Base-by-base conservation (phyloP, 2,888 invertebrate species). In the Tribolium freemani region DNA sequence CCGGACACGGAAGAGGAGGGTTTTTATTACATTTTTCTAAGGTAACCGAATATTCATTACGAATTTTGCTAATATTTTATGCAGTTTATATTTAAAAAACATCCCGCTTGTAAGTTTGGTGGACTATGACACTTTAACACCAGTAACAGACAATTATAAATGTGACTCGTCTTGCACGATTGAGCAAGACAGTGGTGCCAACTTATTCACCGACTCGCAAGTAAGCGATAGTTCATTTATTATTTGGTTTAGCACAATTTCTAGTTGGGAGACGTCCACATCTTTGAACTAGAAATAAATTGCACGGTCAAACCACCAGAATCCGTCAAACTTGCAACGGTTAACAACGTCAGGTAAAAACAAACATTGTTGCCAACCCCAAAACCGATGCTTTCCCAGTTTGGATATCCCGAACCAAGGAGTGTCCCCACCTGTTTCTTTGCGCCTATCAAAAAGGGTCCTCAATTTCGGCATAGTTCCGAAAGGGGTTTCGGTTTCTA, bases 391-490 rank as follows among this genome's bases (percentile, higher is more conserved):
- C 2, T 38, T n/a, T 1, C 8, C 9, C 38, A 38, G 38, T 38
- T 38, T 38, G 8, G 38, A 38, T 9, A 6, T 38, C 8, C 38
- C 38, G 38, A n/a, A 0, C 8, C 38, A 38, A n/a, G 38, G 10
- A 48, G 48, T 26, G 26, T 53, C 26, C 53, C 53, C 16, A 10
- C 1, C 20, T 16, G n/a, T 8, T 8, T 16, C 4, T 45, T 9
- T 48, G 3, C 11, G 13, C 11, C 81, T 84, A 69, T 78, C 80
- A 5, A 76, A 69, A 11, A 54, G 69, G 0, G 61, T 80, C n/a
- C 38, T 85, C 10, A 78, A 83, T 68, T 81, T 84, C 48, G 84
- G 83, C 3, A 63, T 79, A 5, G 20, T 84, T 6, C 80, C 80
- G 1, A 69, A 73, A 44, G 80, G 81, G 4, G 38, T 79, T 13